A percentile compares a stretch with the other conserved stretches of the same genome.
Conservation (phyloP, 1,140 invertebrate genomes). For the Oreohelix idahoensis region DNA sequence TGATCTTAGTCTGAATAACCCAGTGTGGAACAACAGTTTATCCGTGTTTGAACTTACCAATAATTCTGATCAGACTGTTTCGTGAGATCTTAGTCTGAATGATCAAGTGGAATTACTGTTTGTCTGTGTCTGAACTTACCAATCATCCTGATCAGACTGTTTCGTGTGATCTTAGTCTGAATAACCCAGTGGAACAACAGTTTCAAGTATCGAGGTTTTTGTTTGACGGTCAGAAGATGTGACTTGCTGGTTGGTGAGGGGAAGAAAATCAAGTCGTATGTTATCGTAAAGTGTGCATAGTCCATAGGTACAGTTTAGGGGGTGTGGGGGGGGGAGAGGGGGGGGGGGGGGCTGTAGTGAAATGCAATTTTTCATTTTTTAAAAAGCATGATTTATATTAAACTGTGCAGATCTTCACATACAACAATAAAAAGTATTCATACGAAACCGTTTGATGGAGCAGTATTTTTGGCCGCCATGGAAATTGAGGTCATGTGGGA, state of each 20-base stretch:
- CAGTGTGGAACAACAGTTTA: slow-evolving; percentile 14
- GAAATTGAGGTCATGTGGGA: too few species aligned
- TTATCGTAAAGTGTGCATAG: too few species aligned
- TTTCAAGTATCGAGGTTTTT: slow-evolving; percentile 13
- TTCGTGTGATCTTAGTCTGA: slow-evolving; percentile 22
- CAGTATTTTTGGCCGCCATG: too few species aligned
- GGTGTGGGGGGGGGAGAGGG: too few species aligned
- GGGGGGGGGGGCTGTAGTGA: too few species aligned
- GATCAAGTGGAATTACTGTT: slow-evolving; percentile 1
- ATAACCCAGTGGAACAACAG: slow-evolving; percentile 20
- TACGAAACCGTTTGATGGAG: too few species aligned
- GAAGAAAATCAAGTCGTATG: too few species aligned
- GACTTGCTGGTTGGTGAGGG: neutral
- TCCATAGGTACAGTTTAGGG: too few species aligned
- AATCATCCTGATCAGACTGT: neutral
- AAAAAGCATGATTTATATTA: too few species aligned
- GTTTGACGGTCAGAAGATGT: neutral
- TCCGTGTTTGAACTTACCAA: slow-evolving; percentile 1
- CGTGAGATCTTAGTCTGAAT: slow-evolving; percentile 19
- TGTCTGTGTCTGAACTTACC: neutral
- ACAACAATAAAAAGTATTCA: too few species aligned
- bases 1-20: slow-evolving; percentile 21
- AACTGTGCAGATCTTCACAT: too few species aligned
- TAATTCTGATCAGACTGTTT: neutral
- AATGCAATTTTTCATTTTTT: too few species aligned